These are phyloP conservation scores for Paracyclopina nana DNA, from an alignment of 1,140 invertebrate species.

Conservation along the genomic window DNA sequence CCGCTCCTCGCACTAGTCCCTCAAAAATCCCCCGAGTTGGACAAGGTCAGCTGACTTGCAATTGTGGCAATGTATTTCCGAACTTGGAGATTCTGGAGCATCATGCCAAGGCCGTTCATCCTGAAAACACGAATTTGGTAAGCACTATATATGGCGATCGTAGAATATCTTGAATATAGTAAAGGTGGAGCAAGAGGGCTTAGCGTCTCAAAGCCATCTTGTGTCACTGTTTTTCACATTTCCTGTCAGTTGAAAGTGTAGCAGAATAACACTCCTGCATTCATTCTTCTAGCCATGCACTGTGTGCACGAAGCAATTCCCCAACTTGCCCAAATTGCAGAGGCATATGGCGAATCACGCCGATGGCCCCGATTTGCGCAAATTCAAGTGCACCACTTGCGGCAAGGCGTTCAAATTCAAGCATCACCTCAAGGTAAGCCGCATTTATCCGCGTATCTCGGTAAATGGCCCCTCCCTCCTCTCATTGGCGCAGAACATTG, in stretches of 20 bases:
- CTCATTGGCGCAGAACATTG: no score
- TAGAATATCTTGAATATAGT: neutral
- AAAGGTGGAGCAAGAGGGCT: neutral
- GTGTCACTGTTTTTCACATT: neutral
- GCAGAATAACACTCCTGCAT: no score
- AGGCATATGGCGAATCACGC: constrained; percentile 94
- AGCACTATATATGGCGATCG: constrained; percentile 2
- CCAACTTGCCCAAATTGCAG: constrained; percentile 84
- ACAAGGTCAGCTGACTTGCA: constrained; percentile 15
- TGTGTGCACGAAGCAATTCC: constrained; percentile 88
- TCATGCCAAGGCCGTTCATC: constrained; percentile 9
- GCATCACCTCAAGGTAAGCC: constrained; percentile 83
- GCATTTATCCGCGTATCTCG: no score
- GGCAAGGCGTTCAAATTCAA: constrained; percentile 99
- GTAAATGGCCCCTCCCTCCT: no score
- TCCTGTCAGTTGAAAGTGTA: no score
- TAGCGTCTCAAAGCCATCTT: neutral
- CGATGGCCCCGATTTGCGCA: constrained; percentile 74
- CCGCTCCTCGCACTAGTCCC: neutral
- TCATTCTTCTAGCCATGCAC: constrained; percentile 58
- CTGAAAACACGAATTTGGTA: constrained; percentile 15
- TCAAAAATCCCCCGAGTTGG: no score
- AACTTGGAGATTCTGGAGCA: constrained; percentile 10
- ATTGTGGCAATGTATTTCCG: constrained; percentile 9
- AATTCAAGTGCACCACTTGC: constrained; percentile 95